Evolutionary conservation across 2,797 vertebrate species (phyloP).

Genomic region (Discoglossus pictus): DNA sequence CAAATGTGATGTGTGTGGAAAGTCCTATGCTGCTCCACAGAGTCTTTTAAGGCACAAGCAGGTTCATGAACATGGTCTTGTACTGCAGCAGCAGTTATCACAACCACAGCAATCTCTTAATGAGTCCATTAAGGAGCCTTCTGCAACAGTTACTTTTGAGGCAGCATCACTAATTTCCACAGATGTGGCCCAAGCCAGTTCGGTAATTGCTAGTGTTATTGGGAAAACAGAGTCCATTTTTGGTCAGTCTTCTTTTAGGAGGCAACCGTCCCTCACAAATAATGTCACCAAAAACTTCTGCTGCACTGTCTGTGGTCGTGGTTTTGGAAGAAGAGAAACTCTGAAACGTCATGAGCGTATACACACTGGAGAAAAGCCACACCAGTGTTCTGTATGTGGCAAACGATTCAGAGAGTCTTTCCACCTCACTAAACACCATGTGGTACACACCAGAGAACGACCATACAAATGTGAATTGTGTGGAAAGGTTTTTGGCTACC

Average conservation of each 20-base stretch:
- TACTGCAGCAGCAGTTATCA: neutral
- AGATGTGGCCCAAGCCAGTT: constrained; percentile 19
- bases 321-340: constrained; percentile 89
- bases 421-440: constrained; percentile 93
- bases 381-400: constrained; percentile 90
- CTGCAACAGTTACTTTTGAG: neutral
- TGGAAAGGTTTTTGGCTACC: constrained; percentile 93
- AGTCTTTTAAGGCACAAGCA: constrained; percentile 70
- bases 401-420: constrained; percentile 94
- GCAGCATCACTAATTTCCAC: constrained; percentile 20
- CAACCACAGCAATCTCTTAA: constrained; percentile 45
- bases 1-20: constrained; percentile 68
- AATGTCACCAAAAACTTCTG: constrained; percentile 60
- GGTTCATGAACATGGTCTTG: constrained; percentile 51
- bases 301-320: constrained; percentile 80
- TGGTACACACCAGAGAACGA: constrained; percentile 91
- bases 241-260: constrained; percentile 2
- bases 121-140: constrained; percentile 55
- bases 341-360: constrained; percentile 89
- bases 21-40: constrained; percentile 68
- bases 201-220: constrained; percentile 11
- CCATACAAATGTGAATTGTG: constrained; percentile 93
- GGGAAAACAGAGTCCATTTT: constrained; percentile 28
- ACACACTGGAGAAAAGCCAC: constrained; percentile 92
- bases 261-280: constrained; percentile 17